Percentiles rank a stretch among this genome's conserved stretches.
Conservation (phyloP, 2,888 invertebrate species). For the Erebia ligea region DNA sequence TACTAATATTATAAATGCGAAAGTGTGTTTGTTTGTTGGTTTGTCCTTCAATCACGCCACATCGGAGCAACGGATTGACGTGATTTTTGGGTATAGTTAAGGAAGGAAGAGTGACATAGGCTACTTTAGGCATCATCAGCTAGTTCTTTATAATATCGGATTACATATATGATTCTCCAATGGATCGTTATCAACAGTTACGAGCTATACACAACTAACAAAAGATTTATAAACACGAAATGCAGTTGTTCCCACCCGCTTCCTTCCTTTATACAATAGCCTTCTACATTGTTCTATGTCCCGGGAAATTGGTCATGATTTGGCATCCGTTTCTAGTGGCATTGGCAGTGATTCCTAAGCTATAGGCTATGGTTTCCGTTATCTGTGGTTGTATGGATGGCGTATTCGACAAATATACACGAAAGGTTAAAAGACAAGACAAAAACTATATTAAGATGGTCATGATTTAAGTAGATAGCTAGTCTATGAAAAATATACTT, state of each 20-base stretch:
- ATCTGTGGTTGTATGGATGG: too few relatives aligned
- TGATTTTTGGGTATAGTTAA: too few relatives aligned
- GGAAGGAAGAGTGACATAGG: too few relatives aligned
- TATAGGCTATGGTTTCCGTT: background rate
- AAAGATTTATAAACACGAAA: slow-evolving; percentile 8
- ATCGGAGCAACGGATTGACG: too few relatives aligned
- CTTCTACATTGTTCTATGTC: slow-evolving; percentile 24
- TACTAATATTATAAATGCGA: too few relatives aligned
- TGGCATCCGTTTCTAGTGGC: slow-evolving; percentile 5
- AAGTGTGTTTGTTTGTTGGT: too few relatives aligned
- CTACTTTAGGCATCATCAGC: background rate
- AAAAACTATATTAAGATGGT: too few relatives aligned
- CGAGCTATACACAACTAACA: background rate
- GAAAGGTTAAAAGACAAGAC: too few relatives aligned
- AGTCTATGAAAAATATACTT: too few relatives aligned
- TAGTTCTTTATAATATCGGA: background rate
- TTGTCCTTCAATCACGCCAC: too few relatives aligned
- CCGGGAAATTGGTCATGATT: slow-evolving; percentile 23
- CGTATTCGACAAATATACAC: background rate
- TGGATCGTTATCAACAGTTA: background rate
- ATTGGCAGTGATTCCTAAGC: slow-evolving; percentile 16
- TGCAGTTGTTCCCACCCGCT: slow-evolving; percentile 31
- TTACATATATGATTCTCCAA: background rate
- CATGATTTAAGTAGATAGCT: too few relatives aligned
- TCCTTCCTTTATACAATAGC: slow-evolving; percentile 32